Evolutionary conservation across 2,888 invertebrate genomes (phyloP).

Genomic region (Seira sanloemensis): DNA sequence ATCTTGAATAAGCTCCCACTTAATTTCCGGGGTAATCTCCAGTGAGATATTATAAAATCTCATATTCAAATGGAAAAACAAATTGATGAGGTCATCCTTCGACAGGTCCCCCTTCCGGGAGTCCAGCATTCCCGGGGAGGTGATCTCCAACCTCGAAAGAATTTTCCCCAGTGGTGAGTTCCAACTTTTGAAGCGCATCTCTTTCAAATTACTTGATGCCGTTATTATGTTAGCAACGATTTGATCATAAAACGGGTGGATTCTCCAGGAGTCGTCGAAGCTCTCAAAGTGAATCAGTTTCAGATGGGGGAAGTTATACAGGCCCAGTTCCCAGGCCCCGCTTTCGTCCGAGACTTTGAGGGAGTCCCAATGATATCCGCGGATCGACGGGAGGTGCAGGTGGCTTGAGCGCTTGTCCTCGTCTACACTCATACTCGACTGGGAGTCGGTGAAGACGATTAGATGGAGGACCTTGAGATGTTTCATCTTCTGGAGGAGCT

Average conservation of each 20-base stretch:
- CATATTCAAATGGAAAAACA: slow-evolving; percentile 36
- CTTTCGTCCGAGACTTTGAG: slow-evolving; percentile 29
- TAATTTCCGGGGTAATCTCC: slow-evolving; percentile 29
- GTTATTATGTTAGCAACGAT: slow-evolving; percentile 48
- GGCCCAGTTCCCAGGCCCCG: slow-evolving; percentile 32
- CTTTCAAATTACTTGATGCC: slow-evolving; percentile 41
- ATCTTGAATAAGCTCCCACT: slow-evolving; percentile 32
- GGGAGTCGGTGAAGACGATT: slow-evolving; percentile 38
- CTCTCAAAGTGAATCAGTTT: slow-evolving; percentile 47
- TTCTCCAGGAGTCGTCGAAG: slow-evolving; percentile 27
- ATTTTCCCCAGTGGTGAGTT: slow-evolving; percentile 49
- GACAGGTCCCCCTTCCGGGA: not conserved
- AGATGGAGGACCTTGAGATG: slow-evolving; percentile 55
- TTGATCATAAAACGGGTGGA: slow-evolving; percentile 48
- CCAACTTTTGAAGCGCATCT: slow-evolving; percentile 49
- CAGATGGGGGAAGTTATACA: slow-evolving; percentile 43
- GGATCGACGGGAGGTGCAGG: not conserved
- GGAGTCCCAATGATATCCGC: not conserved
- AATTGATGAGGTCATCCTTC: slow-evolving; percentile 2
- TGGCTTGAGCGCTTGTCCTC: not conserved
- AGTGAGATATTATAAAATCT: slow-evolving; percentile 26
- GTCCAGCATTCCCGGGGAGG: slow-evolving; percentile 3
- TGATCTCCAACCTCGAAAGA: slow-evolving; percentile 24
- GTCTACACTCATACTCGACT: not conserved
- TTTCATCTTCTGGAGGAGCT: slow-evolving; percentile 43